Evolutionary conservation across 2,888 invertebrate genomes (phyloP), one percentile per base, ranked within the genome.

Genomic region (Mimas tiliae): DNA sequence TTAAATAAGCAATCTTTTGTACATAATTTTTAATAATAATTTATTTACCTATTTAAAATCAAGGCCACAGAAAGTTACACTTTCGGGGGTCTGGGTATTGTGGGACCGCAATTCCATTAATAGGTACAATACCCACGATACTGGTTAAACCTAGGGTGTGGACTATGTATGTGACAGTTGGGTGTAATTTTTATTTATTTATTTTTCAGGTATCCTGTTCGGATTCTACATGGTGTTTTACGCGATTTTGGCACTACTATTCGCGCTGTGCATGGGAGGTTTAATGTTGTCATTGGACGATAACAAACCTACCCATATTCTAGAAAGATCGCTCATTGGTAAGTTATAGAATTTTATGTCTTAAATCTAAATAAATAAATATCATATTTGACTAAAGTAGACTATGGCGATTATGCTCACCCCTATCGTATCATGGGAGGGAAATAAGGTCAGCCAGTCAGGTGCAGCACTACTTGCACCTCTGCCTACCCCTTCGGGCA

Each of bases 201-300:
- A 19, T 62, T 62, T 82, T 96, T 33, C 95, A 98, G 98, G 95
- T 70, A 96, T 97, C 85, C 95, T 98, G 69, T 82, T 96, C 27
- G 72, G 96, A 0, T 99, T 99, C 94, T 99, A 99, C 94, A 72
- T 95, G 55, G 94, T 98, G 72, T 99, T 99, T 94, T 99, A 98
- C 93, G 94, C 95, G 62, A 95, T 96, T 67, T 94, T 99, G 83
- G 97, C 97, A 16, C 95, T 96, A 8, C 93, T 99, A 80, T 99
- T 98, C 88, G 95, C 97, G 0, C 95, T 97, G 64, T 98, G 98
- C 88, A 96, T 98, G 95, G 96, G 97, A 69, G 97, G 96, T 0
- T 94, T 99, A 74, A 93, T 97, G 77, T 91, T 95, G 53, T 95
- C 96, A 0, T 82, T 98, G 69, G 95, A 96, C 71, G 86, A 94